Evolutionary conservation across 2,113 vertebrate genomes (phyloP).

Genomic region (Mesitornis unicolor): DNA sequence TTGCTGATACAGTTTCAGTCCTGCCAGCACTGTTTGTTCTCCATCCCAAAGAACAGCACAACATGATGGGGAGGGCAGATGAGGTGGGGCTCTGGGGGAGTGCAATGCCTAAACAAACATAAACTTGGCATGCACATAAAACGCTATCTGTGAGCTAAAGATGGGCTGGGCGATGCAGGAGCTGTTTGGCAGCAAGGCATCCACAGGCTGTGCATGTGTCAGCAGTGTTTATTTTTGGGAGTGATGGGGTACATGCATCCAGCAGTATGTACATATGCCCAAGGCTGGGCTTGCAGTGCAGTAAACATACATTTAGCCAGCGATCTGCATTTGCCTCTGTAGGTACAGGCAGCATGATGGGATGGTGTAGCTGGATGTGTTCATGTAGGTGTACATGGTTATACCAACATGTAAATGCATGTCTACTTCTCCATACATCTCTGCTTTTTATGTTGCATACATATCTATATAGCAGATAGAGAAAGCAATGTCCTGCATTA

Average conservation of each 20-base stretch:
- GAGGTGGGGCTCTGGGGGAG: background rate
- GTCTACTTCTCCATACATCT: background rate
- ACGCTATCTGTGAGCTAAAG: background rate
- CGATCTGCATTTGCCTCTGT: background rate
- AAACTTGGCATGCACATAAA: background rate
- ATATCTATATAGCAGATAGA: background rate
- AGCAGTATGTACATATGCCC: background rate
- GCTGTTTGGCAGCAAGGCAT: background rate
- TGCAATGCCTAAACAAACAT: background rate
- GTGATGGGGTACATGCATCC: background rate
- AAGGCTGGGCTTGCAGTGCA: background rate
- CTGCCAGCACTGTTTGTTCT: conserved; percentile 70
- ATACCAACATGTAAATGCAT: background rate
- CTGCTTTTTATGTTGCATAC: background rate
- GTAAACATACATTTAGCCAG: background rate
- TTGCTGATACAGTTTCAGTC: conserved; percentile 75
- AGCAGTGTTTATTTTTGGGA: background rate
- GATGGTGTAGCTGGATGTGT: background rate
- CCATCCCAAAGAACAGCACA: background rate
- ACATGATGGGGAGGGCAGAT: background rate
- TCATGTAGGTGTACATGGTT: background rate
- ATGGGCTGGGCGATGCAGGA: background rate
- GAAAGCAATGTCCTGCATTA: background rate
- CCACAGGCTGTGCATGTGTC: background rate
- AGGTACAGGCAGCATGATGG: background rate